Evolutionary conservation across 2,113 vertebrate genomes (phyloP).

Genomic region (Myotis lucifugus): DNA sequence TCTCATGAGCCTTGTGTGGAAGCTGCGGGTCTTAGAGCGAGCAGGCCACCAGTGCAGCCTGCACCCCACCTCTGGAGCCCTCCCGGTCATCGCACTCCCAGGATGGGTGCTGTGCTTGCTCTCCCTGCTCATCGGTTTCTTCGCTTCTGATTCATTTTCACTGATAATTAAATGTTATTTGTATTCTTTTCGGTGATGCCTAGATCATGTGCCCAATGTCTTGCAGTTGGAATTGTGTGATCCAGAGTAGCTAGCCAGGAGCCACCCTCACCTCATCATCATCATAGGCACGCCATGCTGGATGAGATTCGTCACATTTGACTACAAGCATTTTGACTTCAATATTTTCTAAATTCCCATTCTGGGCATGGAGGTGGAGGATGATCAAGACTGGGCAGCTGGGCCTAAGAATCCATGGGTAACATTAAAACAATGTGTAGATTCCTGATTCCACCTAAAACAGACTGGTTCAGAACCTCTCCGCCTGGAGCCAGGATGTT

Average conservation of each 20-base stretch:
- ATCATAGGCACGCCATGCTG: background rate
- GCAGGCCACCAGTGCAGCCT: background rate
- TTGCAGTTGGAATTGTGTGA: background rate
- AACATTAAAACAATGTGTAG: background rate
- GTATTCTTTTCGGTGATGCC: background rate
- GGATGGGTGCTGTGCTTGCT: background rate
- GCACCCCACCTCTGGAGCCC: slow-evolving; percentile 41
- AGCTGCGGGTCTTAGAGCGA: background rate
- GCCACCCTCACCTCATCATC: background rate
- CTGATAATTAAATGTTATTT: background rate
- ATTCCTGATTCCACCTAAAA: background rate
- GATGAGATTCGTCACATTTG: background rate
- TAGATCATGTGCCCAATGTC: background rate
- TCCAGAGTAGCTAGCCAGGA: background rate
- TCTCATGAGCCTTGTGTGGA: slow-evolving; percentile 24
- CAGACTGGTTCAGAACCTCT: background rate
- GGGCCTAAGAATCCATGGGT: background rate
- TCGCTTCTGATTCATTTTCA: background rate
- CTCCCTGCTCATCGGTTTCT: background rate
- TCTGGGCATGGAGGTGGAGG: background rate
- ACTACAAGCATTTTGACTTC: background rate
- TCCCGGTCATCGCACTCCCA: slow-evolving; percentile 1
- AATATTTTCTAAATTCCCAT: background rate
- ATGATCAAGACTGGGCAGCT: background rate
- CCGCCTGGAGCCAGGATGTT: background rate